Evolutionary conservation across 2,113 vertebrate genomes (phyloP), one percentile per base, ranked within the genome.

Genomic region (Buteo buteo): DNA sequence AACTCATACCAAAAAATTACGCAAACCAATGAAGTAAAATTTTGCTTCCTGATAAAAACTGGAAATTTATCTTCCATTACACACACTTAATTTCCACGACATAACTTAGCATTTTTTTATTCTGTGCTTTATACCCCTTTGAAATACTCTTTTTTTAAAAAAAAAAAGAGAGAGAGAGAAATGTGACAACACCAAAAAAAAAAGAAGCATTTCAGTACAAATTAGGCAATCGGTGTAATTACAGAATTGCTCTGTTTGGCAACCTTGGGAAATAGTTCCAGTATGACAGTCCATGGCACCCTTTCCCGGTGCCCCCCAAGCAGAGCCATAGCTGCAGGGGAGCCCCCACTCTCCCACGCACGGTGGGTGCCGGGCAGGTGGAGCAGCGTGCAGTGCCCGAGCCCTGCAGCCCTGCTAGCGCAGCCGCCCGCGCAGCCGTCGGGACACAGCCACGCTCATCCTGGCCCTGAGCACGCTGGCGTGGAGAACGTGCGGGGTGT

Each of bases 1-100:
- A 9, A 55, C 90, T 97, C 88, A 38, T 49, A 86, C 62, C 88
- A 90, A 93, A 93, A 97, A 94, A 97, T 88, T 67, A 79, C 59
- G 29, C 64, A 81, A 94, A 92, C 62, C 55, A 54, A 89, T 38
- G 49, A 78, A 84, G 70, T 26, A 81, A 94, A 71, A 91, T 87
- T 87, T 78, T 92, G 87, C 70, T 92, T 80, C 85, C 40, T 71
- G 67, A 95, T 80, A 94, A 90, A 92, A 97, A 62, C 78, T 55
- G 77, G 82, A 87, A 38, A 47, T 66, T 71, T 95, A 47, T 81
- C 80, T 93, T 58, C 44, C 79, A 66, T 79, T 84, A 87, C 69
- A 95, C 74, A 83, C 55, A 81, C 54, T 86, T 95, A 82, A 96
- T 96, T 96, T 91, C 64, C 42, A 88, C 61, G 38, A 52, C 26